These are phyloP conservation scores for Sitodiplosis mosellana DNA, from an alignment of 1,140 invertebrate species.

Conservation along the genomic window DNA sequence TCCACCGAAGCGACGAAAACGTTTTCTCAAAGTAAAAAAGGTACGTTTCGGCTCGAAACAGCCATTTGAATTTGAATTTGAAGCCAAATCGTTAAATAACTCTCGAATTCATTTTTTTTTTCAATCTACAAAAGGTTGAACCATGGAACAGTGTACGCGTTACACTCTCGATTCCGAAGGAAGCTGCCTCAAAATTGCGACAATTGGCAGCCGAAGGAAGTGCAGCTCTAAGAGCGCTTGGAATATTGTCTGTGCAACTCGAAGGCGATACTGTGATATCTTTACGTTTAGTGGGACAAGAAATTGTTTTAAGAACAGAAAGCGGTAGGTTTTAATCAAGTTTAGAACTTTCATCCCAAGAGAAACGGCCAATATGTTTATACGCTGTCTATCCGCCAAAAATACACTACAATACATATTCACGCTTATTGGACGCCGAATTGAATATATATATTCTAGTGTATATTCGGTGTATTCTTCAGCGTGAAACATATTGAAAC, in stretches of 20 bases:
- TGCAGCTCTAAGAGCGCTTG: conserved; percentile 67
- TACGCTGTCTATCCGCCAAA: too few relatives aligned
- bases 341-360: too few relatives aligned
- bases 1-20: conserved; percentile 3
- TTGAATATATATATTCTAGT: too few relatives aligned
- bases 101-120: not conserved
- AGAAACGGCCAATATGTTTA: too few relatives aligned
- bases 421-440: too few relatives aligned
- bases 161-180: conserved; percentile 87
- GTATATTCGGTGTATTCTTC: too few relatives aligned
- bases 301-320: conserved; percentile 49
- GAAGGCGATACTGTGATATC: conserved; percentile 91
- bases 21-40: conserved; percentile 6
- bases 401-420: too few relatives aligned
- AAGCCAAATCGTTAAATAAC: not conserved
- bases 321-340: too few relatives aligned
- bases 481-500: too few relatives aligned
- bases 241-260: conserved; percentile 87
- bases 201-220: conserved; percentile 80
- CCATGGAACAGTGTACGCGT: conserved; percentile 96
- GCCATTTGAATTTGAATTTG: not conserved
- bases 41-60: not conserved
- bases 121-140: conserved; percentile 50
- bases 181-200: conserved; percentile 75
- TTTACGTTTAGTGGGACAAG: conserved; percentile 53